Evolutionary conservation across 2,797 vertebrate species (phyloP), one percentile per base, ranked within the genome.

Genomic region (Anas flavirostris): DNA sequence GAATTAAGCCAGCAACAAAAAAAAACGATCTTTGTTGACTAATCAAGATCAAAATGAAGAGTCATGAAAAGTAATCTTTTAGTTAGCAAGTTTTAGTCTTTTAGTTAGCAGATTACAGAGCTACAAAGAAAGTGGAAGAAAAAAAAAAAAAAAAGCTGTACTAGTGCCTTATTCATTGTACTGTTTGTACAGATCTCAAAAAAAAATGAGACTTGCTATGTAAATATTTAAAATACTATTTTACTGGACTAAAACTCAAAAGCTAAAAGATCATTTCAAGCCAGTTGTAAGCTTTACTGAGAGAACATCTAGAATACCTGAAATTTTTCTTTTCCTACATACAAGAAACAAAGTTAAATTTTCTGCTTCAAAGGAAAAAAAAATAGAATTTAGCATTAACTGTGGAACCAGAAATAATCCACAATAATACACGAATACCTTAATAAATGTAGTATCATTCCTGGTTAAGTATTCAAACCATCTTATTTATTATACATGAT

Each of bases 401-500:
- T 48, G 18, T 25, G 31, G 11, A 90, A 88, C 3, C 46, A 35
- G 48, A 86, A 84, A 86, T 88, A 86, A 91, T 69, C 52, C 21
- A n/a, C 50, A 8, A 50, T 84, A 93, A 94, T 52, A 62, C 33
- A 88, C 17, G 33, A 60, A 63, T 79, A 80, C 12, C 23, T 82
- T 55, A 58, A 73, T 66, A 88, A 88, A 94, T 39, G 43, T 83
- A 78, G 31, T 41, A n/a, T 50, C 22, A 64, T 37, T 74, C 55
- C 48, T 68, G 6, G 10, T 85, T 77, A 83, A 92, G 69, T 56
- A 94, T 91, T 90, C 90, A 59, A 25, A 44, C 67, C 60, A 17
- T 16, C 44, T 69, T 81, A 62, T 72, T 93, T 91, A 78, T 91
- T 75, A 80, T 62, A 83, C 55, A 59, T 81, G 16, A 81, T 88